Evolutionary conservation across 2,113 vertebrate species (phyloP).

Genomic region (Notothenia rossii): DNA sequence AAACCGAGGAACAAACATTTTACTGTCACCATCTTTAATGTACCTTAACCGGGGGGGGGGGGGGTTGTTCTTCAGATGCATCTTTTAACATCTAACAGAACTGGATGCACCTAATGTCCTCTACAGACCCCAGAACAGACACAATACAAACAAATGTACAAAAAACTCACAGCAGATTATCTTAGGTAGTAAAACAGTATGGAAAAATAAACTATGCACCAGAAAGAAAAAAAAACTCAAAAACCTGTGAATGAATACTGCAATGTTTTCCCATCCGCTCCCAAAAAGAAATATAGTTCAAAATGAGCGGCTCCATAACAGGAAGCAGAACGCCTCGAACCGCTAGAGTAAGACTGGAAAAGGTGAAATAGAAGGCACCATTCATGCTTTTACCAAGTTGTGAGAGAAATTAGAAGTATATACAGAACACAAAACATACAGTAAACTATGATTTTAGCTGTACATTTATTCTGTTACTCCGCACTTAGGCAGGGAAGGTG

Average conservation of each 20-base stretch:
- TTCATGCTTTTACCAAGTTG: conserved; percentile 89
- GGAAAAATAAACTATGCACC: conserved; percentile 78
- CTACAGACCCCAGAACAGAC: conserved; percentile 72
- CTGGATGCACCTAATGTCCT: conserved; percentile 75
- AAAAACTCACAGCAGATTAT: conserved; percentile 80
- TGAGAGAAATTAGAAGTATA: conserved; percentile 66
- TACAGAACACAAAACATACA: conserved; percentile 84
- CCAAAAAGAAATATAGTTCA: conserved; percentile 79
- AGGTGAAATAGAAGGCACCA: conserved; percentile 97
- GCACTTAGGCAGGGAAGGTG: conserved; percentile 57
- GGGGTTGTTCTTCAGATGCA: conserved; percentile 53
- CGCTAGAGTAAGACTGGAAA: conserved; percentile 91
- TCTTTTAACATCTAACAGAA: conserved; percentile 60
- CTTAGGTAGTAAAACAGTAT: conserved; percentile 80
- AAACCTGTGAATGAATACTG: conserved; percentile 92
- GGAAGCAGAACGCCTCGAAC: conserved; percentile 86
- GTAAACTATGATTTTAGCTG: conserved; percentile 91
- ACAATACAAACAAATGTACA: conserved; percentile 79
- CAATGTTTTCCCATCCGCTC: conserved; percentile 69
- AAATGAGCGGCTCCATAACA: conserved; percentile 85
- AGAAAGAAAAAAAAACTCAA: conserved; percentile 81
- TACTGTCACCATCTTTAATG: conserved; percentile 57
- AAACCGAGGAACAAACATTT: conserved; percentile 76
- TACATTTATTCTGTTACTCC: conserved; percentile 87
- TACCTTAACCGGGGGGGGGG: conserved; percentile 51